phyloP scores from a whole-genome alignment of 2,888 invertebrate species.

The Chrysina gloriosa region DNA sequence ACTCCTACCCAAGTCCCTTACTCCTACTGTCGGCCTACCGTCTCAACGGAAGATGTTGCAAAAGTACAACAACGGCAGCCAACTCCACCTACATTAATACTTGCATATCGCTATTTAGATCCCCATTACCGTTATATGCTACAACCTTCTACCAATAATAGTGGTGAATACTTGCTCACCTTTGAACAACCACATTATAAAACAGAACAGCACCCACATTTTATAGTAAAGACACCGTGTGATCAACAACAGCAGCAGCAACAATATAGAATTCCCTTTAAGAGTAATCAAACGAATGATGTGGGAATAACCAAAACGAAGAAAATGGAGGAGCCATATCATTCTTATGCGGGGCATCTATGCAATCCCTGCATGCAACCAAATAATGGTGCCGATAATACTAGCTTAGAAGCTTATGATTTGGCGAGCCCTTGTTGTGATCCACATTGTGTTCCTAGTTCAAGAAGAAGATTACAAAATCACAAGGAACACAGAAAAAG shows the following conservation, averaged over 20 bases:
- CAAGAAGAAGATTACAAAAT: slow-evolving; percentile 66
- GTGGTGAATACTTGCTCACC: slow-evolving; percentile 78
- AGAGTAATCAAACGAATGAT: slow-evolving; percentile 48
- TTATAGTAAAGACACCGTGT: slow-evolving; percentile 72
- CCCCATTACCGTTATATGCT: slow-evolving; percentile 79
- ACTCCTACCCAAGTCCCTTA: slow-evolving; percentile 67
- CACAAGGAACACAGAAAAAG: slow-evolving; percentile 72
- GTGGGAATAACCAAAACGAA: slow-evolving; percentile 55
- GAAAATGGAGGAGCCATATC: slow-evolving; percentile 54
- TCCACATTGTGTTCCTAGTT: slow-evolving; percentile 84
- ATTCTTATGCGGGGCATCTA: slow-evolving; percentile 68
- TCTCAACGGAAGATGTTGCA: slow-evolving; percentile 84
- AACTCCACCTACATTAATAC: slow-evolving; percentile 60
- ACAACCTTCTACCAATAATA: slow-evolving; percentile 74
- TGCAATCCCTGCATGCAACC: slow-evolving; percentile 80
- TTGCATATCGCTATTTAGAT: slow-evolving; percentile 73
- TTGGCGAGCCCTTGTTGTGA: slow-evolving; percentile 89
- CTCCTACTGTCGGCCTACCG: slow-evolving; percentile 79
- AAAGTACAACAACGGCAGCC: slow-evolving; percentile 59
- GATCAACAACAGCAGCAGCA: slow-evolving; percentile 64
- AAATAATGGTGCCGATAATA: slow-evolving; percentile 74
- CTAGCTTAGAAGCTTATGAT: slow-evolving; percentile 87
- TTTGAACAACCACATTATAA: slow-evolving; percentile 76
- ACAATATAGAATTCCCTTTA: slow-evolving; percentile 55
- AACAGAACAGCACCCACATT: slow-evolving; percentile 72